Evolutionary conservation across 2,888 invertebrate species (phyloP).

Genomic region (Siphlonurus alternatus): DNA sequence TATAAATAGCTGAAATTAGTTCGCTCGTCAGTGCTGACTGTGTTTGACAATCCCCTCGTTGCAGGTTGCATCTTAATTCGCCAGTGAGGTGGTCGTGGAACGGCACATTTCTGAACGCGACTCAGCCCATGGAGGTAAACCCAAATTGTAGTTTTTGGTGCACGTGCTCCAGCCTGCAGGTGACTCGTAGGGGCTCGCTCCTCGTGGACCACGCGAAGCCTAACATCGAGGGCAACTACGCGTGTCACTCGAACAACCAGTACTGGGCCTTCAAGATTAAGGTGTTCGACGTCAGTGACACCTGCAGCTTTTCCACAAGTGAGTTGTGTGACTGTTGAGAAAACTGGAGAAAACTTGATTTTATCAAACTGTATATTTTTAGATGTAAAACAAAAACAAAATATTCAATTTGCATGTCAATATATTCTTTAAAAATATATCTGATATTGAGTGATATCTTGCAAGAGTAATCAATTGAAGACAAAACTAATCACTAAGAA

Average conservation of each 20-base stretch:
- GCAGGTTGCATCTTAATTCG: neutral
- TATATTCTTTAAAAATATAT: too few relatives aligned
- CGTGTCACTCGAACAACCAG: neutral
- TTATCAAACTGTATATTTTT: too few relatives aligned
- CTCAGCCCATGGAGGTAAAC: neutral
- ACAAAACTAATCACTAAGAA: too few relatives aligned
- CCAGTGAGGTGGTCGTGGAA: neutral
- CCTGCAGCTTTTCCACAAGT: neutral
- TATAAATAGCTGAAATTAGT: too few relatives aligned
- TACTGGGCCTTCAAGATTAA: neutral
- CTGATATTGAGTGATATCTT: too few relatives aligned
- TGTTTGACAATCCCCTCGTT: too few relatives aligned
- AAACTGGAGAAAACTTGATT: too few relatives aligned
- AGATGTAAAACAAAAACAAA: too few relatives aligned
- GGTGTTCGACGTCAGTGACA: neutral
- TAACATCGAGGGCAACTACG: neutral
- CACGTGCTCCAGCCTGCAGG: neutral
- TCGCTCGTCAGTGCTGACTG: too few relatives aligned
- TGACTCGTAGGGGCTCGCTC: neutral
- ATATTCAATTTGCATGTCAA: too few relatives aligned
- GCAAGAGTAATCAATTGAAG: too few relatives aligned
- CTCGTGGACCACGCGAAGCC: neutral
- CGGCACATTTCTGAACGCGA: neutral
- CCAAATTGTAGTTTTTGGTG: neutral
- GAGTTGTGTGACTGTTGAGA: too few relatives aligned